These are phyloP conservation scores for Drosophila planitibia DNA, from an alignment of 2,888 invertebrate species.

Conservation along the genomic window DNA sequence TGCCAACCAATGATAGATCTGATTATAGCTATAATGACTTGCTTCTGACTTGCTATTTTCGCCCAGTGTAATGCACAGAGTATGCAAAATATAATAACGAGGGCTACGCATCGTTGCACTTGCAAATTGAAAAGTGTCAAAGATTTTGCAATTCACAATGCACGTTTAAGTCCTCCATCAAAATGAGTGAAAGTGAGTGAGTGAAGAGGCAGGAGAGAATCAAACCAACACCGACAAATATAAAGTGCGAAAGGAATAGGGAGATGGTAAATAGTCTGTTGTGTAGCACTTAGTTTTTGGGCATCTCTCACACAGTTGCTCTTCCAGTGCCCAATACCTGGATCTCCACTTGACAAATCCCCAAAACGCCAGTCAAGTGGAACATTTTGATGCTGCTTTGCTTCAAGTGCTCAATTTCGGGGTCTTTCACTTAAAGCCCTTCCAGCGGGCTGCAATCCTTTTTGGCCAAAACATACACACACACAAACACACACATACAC, in stretches of 20 bases:
- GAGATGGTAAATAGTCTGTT: neutral
- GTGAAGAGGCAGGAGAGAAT: neutral
- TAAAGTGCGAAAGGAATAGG: too few species aligned
- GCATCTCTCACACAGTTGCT: slow-evolving; percentile 12
- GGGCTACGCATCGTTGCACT: slow-evolving; percentile 49
- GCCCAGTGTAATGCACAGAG: slow-evolving; percentile 25
- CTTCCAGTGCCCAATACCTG: slow-evolving; percentile 10
- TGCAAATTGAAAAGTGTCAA: slow-evolving; percentile 61
- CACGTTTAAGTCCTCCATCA: slow-evolving; percentile 32
- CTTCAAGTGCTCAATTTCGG: slow-evolving; percentile 27
- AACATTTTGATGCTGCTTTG: slow-evolving; percentile 11
- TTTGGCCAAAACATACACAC: slow-evolving; percentile 16
- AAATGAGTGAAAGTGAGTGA: neutral
- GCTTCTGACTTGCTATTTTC: slow-evolving; percentile 2
- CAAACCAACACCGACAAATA: neutral
- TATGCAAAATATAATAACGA: slow-evolving; percentile 32
- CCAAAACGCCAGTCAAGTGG: slow-evolving; percentile 21
- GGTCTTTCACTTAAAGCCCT: slow-evolving; percentile 32
- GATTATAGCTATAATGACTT: neutral
- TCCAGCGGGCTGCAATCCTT: slow-evolving; percentile 39
- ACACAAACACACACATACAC: neutral
- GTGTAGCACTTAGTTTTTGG: slow-evolving; percentile 32
- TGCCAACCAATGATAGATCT: neutral
- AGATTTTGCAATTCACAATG: slow-evolving; percentile 49
- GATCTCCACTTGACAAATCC: slow-evolving; percentile 14